phyloP scores from a whole-genome alignment of 2,797 vertebrate genomes.

The Choloepus didactylus region DNA sequence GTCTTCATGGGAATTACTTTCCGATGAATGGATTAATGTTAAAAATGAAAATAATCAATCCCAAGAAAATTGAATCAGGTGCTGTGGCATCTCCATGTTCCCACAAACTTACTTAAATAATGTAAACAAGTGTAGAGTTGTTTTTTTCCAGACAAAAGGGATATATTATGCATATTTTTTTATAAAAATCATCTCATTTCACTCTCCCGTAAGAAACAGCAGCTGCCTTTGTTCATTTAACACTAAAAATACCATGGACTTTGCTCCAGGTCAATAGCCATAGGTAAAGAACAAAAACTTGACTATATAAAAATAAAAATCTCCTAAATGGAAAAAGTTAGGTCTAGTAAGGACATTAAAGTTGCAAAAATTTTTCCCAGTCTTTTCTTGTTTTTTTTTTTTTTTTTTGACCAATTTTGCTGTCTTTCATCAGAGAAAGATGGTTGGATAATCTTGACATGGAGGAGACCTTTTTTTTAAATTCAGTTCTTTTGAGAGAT shows the following conservation, averaged over 20 bases:
- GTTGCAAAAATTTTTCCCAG: slow-evolving; percentile 14
- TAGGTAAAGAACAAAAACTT: neutral
- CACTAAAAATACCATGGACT: slow-evolving; percentile 20
- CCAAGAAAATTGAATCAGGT: neutral
- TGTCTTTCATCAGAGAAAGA: slow-evolving; percentile 24
- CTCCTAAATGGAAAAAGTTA: neutral
- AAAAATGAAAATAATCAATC: neutral
- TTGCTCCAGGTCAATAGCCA: neutral
- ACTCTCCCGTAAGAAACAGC: neutral
- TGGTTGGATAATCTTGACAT: neutral
- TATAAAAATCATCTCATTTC: neutral
- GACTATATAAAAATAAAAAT: slow-evolving; percentile 7
- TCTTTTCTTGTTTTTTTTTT: slow-evolving; percentile 7
- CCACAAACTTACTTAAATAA: slow-evolving; percentile 10
- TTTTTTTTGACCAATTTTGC: neutral
- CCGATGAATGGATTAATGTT: neutral
- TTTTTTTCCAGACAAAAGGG: neutral
- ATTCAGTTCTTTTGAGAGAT: too few relatives aligned
- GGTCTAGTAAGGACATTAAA: neutral
- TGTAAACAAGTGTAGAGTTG: neutral
- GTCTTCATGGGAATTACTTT: neutral
- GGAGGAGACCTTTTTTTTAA: too few relatives aligned
- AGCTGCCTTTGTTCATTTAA: slow-evolving; percentile 28
- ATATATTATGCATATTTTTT: slow-evolving; percentile 23
- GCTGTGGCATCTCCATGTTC: neutral